A percentile compares a stretch with the other conserved stretches of the same genome.
phyloP scores from a whole-genome alignment of 2,888 invertebrate species.

The Lepidochrysops patricia region DNA sequence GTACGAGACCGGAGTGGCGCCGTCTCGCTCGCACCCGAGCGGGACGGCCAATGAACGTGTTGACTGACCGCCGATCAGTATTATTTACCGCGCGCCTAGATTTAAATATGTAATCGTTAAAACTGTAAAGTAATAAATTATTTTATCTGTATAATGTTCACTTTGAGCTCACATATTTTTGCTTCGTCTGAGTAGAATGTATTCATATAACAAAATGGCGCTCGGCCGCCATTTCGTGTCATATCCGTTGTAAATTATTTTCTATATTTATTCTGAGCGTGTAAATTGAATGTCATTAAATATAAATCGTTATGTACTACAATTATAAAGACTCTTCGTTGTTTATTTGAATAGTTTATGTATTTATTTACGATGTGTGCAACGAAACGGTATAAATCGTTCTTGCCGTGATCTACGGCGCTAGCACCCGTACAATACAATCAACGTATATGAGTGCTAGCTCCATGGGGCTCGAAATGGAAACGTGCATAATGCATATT shows the following conservation, averaged over 20 bases:
- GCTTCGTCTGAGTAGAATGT: neutral
- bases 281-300: neutral
- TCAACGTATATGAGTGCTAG: neutral
- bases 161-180: conserved; percentile 6
- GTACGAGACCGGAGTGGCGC: conserved; percentile 2
- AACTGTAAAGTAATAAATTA: conserved; percentile 10
- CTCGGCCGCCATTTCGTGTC: neutral
- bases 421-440: neutral
- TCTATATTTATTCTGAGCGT: neutral
- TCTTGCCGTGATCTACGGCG: neutral
- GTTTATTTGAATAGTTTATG: conserved; percentile 3
- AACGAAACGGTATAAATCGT: neutral
- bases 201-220: neutral
- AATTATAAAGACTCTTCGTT: conserved; percentile 2
- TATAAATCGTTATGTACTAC: conserved; percentile 10
- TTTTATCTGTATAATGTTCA: conserved; percentile 9
- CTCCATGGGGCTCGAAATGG: neutral
- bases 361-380: conserved; percentile 8
- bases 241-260: neutral
- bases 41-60: neutral
- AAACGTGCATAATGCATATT: neutral
- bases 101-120: conserved; percentile 13
- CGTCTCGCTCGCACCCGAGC: neutral
- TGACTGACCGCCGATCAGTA: conserved; percentile 28
- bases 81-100: conserved; percentile 46